Base-by-base conservation (phyloP, 1,140 invertebrate genomes). In the Drepana arcuata region DNA sequence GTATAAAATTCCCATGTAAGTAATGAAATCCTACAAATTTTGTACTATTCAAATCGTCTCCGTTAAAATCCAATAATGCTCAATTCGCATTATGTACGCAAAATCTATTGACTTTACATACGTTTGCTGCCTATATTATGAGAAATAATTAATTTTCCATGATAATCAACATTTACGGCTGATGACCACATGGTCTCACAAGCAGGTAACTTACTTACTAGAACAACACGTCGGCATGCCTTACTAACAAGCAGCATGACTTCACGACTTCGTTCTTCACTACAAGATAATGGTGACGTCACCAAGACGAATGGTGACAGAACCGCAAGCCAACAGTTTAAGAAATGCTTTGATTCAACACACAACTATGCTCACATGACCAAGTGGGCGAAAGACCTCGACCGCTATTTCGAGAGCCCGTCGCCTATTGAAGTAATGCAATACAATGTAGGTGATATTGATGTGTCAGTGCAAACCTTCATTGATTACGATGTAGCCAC, bases 361-460 rank as follows among this genome's bases (percentile, higher is more conserved):
- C 9, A 9, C 11, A n/a, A 2, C 15, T n/a, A 14, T 14, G 33
- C 24, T 11, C 30, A 14, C 25, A 28, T 13, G 21, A 13, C 32
- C 27, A 35, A n/a, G 56, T 69, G 56, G 57, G 62, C 61, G 57
- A 60, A 68, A 48, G 58, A 63, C 67, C 67, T 74, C 67, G 67
- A 69, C 67, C 65, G 67, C 56, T 67, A 69, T 69, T 66, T 64
- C 42, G 44, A 9, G 18, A 21, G 18, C 9, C 4, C 18, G 9
- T 9, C 18, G 18, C 18, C 4, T 5, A 21, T 9, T 5, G 18
- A 5, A 21, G 18, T 9, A 21, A 21, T 21, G 18, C 18, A 21
- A 21, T 21, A 5, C 4, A 21, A 5, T 21, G n/a, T n/a, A n/a
- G n/a, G n/a, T n/a, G n/a, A n/a, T n/a, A n/a, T n/a, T n/a, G n/a